phyloP scores from a whole-genome alignment of 2,113 vertebrate genomes.

The Donacobius atricapilla region DNA sequence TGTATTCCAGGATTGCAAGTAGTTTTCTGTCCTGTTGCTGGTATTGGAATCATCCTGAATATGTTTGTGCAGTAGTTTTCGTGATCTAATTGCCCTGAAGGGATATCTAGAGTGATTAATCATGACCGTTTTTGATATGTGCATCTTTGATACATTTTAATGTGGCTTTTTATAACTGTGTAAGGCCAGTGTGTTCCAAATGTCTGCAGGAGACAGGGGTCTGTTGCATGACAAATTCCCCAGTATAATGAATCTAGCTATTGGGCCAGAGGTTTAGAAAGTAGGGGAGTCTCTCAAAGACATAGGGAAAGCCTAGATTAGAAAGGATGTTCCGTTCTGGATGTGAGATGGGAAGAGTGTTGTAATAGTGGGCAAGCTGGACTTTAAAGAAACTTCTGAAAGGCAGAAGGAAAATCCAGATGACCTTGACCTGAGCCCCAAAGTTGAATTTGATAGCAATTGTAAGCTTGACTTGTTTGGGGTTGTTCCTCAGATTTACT shows the following conservation, averaged over 20 bases:
- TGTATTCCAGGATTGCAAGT: background rate
- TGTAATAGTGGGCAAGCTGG: background rate
- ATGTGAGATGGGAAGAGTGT: background rate
- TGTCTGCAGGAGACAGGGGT: background rate
- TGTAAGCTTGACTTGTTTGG: background rate
- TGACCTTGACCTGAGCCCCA: background rate
- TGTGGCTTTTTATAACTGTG: background rate
- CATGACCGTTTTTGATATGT: background rate
- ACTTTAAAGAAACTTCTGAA: background rate
- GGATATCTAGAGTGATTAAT: slow-evolving; percentile 7
- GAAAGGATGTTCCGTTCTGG: background rate
- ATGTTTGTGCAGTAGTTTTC: background rate
- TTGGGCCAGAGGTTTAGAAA: background rate
- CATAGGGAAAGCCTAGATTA: background rate
- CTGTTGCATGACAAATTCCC: background rate
- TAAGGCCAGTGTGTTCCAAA: background rate
- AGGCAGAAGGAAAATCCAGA: background rate
- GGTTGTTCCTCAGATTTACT: background rate
- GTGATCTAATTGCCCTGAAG: background rate
- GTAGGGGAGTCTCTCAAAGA: background rate
- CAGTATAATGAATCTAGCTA: background rate
- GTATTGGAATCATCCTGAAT: background rate
- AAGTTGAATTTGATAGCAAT: background rate
- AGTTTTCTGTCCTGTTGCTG: background rate
- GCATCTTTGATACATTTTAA: background rate